These are phyloP conservation scores for Pelodiscus sinensis DNA, from an alignment of 2,113 vertebrate genomes.

Conservation along the genomic window DNA sequence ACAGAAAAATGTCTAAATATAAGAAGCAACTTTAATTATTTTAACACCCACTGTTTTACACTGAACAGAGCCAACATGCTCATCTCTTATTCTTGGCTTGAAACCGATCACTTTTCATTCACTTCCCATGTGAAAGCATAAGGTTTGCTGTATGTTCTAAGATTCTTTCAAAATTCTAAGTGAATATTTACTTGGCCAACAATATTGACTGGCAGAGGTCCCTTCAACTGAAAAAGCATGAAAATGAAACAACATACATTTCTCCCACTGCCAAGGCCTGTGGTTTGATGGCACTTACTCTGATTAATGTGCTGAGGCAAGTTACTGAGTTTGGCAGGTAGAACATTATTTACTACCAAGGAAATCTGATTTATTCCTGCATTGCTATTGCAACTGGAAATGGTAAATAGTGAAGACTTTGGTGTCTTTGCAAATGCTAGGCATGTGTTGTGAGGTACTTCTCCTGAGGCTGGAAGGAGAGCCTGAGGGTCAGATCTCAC, in stretches of 20 bases:
- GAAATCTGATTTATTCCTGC: neutral
- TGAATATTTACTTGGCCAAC: neutral
- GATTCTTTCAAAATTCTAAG: neutral
- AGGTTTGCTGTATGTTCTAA: neutral
- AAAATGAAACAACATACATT: neutral
- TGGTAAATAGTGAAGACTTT: neutral
- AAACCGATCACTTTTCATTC: neutral
- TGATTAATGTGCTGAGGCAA: neutral
- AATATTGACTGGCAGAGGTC: neutral
- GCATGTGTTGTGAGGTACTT: neutral
- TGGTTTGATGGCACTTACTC: neutral
- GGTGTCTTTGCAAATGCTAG: neutral
- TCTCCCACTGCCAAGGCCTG: neutral
- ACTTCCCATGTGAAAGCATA: neutral
- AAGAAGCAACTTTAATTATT: constrained; percentile 10
- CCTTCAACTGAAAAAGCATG: neutral
- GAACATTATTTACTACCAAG: neutral
- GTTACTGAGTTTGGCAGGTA: neutral
- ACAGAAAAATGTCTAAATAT: neutral
- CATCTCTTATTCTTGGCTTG: neutral
- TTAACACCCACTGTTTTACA: neutral
- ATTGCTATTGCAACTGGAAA: neutral
- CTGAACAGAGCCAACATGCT: neutral
- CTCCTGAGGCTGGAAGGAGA: neutral
- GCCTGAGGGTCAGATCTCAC: neutral